Base-by-base conservation (phyloP, 2,888 invertebrate genomes). In the Tortrix viridana region DNA sequence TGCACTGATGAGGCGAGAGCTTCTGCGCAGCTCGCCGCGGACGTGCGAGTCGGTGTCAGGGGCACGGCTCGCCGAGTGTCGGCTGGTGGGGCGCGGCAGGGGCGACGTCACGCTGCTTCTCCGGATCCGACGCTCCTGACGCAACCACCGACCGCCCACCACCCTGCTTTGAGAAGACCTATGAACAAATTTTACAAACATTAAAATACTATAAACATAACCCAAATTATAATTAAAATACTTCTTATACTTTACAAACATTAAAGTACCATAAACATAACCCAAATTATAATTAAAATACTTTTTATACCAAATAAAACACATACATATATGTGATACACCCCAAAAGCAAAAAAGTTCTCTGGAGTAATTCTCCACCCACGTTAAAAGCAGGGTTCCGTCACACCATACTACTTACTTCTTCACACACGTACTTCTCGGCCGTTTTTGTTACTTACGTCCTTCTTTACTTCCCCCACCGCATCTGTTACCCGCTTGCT, bases 131-230 rank as follows among this genome's bases (percentile, higher is more conserved):
- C 85, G 88, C 80, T 83, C 88, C 79, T 86, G 84, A 81, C 91
- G 92, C 84, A 91, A 88, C 86, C 87, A 89, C 88, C 92, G 90
- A 86, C 89, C 92, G 91, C 92, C 91, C 87, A 91, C 90, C 90
- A 91, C 92, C 92, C 91, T 92, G 92, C 92, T 89, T 85, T 91
- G 90, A 92, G 90, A 92, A 90, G 89, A 91, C 89, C 92, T 92
- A n/a, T n/a, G 86, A 67, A 76, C 67, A 74, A 57, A 67, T 64
- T 62, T 59, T 48, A 56, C 46, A 64, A 53, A n/a, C 41, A 19
- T 44, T 26, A 32, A 32, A 32, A 32, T 26, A 26, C 7, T 7
- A 26, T 32, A 0, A 32, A 1, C 9, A 32, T 12, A 7, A 32
- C 9, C 7, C 26, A 32, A 32, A 32, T 32, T 12, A 7, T 3